Evolutionary conservation across 2,888 invertebrate genomes (phyloP).

Genomic region (Melangyna quadrimaculata): DNA sequence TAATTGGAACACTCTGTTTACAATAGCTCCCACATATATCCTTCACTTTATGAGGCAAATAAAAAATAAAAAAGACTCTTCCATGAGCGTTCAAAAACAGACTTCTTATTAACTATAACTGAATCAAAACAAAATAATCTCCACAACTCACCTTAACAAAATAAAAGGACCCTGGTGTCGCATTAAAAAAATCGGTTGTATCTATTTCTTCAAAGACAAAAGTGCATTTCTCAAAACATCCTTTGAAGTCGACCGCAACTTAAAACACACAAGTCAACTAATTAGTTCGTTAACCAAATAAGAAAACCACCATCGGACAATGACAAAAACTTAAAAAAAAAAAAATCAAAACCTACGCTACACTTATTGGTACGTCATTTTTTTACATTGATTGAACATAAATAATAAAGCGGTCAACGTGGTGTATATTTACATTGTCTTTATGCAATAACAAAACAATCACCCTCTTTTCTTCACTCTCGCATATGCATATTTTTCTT

Average conservation of each 20-base stretch:
- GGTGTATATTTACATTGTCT: neutral
- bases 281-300: conserved; percentile 43
- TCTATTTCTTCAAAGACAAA: neutral
- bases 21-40: no score
- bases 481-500: neutral
- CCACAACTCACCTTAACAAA: no score
- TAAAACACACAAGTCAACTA: conserved; percentile 23
- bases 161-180: neutral
- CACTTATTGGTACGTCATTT: neutral
- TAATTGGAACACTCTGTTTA: no score
- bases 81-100: no score
- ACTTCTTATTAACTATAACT: no score
- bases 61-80: no score
- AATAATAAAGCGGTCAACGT: conserved; percentile 21
- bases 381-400: conserved; percentile 12
- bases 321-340: neutral
- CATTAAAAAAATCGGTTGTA: neutral
- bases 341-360: neutral
- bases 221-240: conserved; percentile 9
- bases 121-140: no score
- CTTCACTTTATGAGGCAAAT: no score
- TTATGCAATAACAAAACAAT: neutral
- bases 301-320: conserved; percentile 30
- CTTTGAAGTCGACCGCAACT: conserved; percentile 46
- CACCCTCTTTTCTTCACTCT: neutral